Percentiles rank a stretch among this genome's conserved stretches.
Conservation (phyloP, 2,888 invertebrate species). For the Hipparchia semele region DNA sequence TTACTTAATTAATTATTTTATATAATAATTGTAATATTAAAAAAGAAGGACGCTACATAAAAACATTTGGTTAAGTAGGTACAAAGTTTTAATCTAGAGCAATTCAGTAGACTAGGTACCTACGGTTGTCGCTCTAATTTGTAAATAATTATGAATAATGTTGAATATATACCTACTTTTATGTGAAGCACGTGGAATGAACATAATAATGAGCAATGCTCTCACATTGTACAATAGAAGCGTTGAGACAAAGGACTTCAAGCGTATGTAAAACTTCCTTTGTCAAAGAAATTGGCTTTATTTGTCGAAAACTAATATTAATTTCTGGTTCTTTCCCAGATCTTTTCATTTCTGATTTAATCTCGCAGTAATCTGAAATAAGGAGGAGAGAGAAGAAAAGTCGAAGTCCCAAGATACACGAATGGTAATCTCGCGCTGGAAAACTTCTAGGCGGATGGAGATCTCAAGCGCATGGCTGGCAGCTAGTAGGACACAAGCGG, state of each 20-base stretch:
- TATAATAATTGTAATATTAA: too few relatives aligned
- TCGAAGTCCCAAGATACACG: too few relatives aligned
- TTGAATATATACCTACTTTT: background rate
- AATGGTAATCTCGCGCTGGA: too few relatives aligned
- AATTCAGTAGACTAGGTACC: background rate
- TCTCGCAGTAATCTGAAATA: too few relatives aligned
- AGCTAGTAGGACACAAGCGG: too few relatives aligned
- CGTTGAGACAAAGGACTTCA: background rate
- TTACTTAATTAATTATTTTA: too few relatives aligned
- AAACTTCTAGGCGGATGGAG: too few relatives aligned
- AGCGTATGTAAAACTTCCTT: background rate
- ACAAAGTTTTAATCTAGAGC: background rate
- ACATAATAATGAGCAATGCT: background rate
- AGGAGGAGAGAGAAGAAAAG: too few relatives aligned
- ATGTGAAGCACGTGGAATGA: background rate
- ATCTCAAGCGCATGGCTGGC: too few relatives aligned
- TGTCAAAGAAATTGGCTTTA: background rate
- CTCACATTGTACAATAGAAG: background rate
- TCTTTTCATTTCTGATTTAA: too few relatives aligned
- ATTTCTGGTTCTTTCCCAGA: too few relatives aligned
- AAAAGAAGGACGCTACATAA: background rate
- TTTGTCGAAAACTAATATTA: background rate
- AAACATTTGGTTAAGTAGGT: background rate
- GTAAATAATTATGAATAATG: background rate
- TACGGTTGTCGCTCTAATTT: conserved; percentile 8